Evolutionary conservation across 2,113 vertebrate species (phyloP), one percentile per base, ranked within the genome.

Genomic region (Pseudois nayaur): DNA sequence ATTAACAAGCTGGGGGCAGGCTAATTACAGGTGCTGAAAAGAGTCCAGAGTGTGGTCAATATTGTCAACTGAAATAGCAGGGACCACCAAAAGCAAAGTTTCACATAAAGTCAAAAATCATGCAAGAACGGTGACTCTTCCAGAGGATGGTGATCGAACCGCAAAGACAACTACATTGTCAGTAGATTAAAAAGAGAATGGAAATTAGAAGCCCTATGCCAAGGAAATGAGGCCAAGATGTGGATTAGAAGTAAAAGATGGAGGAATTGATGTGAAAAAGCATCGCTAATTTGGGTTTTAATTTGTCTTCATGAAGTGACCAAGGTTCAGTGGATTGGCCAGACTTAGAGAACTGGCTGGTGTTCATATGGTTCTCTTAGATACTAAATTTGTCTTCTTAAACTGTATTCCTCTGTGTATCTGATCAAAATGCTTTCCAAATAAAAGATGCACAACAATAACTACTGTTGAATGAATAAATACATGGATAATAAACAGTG

Each of bases 261-360:
- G 10, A 50, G 9, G 48, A 29, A 88, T 31, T 43, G 3, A 17
- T 55, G 6, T 27, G 36, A 1, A 40, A 89, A 57, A 40, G 2
- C 27, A 33, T 25, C 21, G 25, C 1, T 89, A 33, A 40, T 33
- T 78, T 85, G 31, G 17, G 9, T 50, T 64, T 89, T 59, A 74
- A 86, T 17, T 64, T 55, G 8, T 95, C 97, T 79, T 76, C 13
- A 31, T 54, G n/a, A 67, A 74, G 91, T 79, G 57, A 57, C 6
- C 0, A 3, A 21, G 13, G 6, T 50, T 67, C 10, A 0, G 9
- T 48, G 23, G 17, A 27, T 16, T 29, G 36, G 13, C 48, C 12
- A 9, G 1, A 50, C 12, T 62, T 91, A 8, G 48, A 36, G 78
- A 86, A 36, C 45, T 12, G 57, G 23, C 23, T 54, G 15, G 9